These are phyloP conservation scores for Lasioglossum morio DNA, from an alignment of 2,888 invertebrate genomes.

Conservation along the genomic window DNA sequence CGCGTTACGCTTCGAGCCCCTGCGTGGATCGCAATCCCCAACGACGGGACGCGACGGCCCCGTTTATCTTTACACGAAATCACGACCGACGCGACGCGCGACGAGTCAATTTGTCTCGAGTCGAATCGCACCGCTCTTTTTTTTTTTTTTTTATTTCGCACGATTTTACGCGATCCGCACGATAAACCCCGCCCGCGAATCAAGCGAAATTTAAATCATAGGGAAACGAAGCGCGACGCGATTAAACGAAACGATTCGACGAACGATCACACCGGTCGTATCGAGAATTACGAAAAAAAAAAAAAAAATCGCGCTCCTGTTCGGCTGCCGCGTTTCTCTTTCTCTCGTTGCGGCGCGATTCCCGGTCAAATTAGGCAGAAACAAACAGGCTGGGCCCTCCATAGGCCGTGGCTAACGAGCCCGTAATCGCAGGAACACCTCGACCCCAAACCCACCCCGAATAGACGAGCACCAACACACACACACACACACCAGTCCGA, in stretches of 20 bases:
- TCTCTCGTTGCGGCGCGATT: constrained; percentile 43
- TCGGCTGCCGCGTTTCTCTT: background rate
- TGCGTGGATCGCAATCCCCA: constrained; percentile 12
- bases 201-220: background rate
- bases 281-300: background rate
- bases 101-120: constrained; percentile 35
- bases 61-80: constrained; percentile 60
- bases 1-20: constrained; percentile 36
- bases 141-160: background rate
- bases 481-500: constrained; percentile 17
- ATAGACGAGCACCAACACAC: constrained; percentile 26
- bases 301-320: background rate
- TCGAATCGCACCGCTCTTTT: background rate
- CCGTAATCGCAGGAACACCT: constrained; percentile 75
- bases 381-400: constrained; percentile 68
- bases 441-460: constrained; percentile 62
- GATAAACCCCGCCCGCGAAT: background rate
- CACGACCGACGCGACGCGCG: constrained; percentile 5
- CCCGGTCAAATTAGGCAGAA: constrained; percentile 70
- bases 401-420: constrained; percentile 74
- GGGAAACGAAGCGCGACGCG: constrained; percentile 12
- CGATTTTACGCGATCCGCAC: background rate
- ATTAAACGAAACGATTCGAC: constrained; percentile 1
- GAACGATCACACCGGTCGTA: background rate
- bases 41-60: background rate